These are phyloP conservation scores for Cyprinella venusta DNA, from an alignment of 2,797 vertebrate genomes.

Conservation along the genomic window DNA sequence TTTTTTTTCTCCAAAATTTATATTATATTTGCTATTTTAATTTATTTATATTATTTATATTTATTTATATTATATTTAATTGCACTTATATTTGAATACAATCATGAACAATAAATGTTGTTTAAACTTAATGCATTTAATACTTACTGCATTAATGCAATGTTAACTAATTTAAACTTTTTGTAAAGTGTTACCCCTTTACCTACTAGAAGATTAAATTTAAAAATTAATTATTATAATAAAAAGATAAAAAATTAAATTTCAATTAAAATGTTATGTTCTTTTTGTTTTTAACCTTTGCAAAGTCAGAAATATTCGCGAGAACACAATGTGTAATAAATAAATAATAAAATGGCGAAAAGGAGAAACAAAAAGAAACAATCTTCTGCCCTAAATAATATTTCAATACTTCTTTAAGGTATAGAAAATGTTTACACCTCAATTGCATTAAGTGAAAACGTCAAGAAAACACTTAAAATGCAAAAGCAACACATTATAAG, in stretches of 20 bases:
- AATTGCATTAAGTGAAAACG: neutral
- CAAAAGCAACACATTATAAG: neutral
- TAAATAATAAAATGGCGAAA: neutral
- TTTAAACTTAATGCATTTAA: neutral
- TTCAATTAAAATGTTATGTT: neutral
- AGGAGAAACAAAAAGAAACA: neutral
- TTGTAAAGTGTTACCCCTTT: neutral
- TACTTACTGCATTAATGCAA: neutral
- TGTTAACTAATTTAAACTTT: neutral
- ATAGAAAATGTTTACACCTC: slow-evolving; percentile 1
- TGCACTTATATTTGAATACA: neutral
- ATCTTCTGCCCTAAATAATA: neutral
- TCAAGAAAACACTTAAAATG: slow-evolving; percentile 2
- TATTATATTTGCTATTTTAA: no score
- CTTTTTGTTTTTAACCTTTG: neutral
- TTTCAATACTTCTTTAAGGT: neutral
- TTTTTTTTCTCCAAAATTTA: neutral
- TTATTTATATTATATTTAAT: no score
- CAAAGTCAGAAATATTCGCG: neutral
- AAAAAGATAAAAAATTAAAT: no score
- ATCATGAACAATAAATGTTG: neutral
- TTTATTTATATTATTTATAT: no score
- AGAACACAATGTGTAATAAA: neutral
- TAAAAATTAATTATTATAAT: no score
- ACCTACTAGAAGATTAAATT: neutral